Evolutionary conservation across 2,888 invertebrate species (phyloP), one percentile per base, ranked within the genome.

Genomic region (Labia minor): DNA sequence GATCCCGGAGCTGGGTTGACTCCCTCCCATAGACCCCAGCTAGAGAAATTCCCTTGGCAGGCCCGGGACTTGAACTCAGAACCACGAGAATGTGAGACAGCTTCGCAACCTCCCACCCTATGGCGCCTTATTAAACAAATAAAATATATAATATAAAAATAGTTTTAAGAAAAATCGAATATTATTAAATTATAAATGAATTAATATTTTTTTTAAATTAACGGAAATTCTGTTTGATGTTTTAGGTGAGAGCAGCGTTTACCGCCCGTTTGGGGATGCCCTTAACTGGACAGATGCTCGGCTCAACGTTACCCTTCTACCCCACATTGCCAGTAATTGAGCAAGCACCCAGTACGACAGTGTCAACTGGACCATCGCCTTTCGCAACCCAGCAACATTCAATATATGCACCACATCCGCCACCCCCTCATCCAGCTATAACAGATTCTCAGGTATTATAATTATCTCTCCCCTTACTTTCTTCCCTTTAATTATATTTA

Each of bases 231-330:
- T n/a, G 33, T 33, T 33, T n/a, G n/a, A n/a, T 49, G 14, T 49
- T 49, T 49, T 49, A 49, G 49, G 84, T 89, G 63, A 82, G 89
- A 71, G 86, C 87, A 16, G 85, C 87, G 63, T 85, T 85, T 73
- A 84, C 86, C 4, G 85, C 86, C 61, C 81, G 85, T 37, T 77
- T 85, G 33, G 87, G 87, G 6, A 83, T 86, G 81, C 85, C 84
- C 1, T 75, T 83, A 4, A 85, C 86, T 2, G 83, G 85, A 61
- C 86, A 86, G 74, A 83, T 87, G 80, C 76, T 88, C 71, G 82
- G 84, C n/a, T 83, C 84, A 62, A 83, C 85, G 14, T 76, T 87
- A 74, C 86, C 89, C 37, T 89, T 86, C 72, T 89, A 89, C 76
- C 87, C 88, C 61, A 83, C 86, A 67, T 74, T 86, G 73, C 85